Base-by-base conservation (phyloP, 64 coral and sea anemone species). In the Porites australiensis region DNA sequence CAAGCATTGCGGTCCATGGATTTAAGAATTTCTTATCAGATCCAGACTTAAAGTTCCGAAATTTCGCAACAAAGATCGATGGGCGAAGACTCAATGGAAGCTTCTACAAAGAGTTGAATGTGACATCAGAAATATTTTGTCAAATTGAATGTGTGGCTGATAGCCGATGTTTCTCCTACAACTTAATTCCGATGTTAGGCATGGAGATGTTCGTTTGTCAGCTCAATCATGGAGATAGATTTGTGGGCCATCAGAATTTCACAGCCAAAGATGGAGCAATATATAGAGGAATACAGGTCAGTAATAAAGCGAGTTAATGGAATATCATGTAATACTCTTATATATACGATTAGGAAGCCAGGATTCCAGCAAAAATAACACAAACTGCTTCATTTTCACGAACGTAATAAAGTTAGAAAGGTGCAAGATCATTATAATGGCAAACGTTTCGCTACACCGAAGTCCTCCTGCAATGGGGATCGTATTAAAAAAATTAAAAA, bases 241-340 rank as follows among this genome's bases (percentile, higher is more conserved):
- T 73, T 9, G 37, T 73, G 44, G 70, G 70, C 5, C 4, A 73
- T 73, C 13, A 46, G 8, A 73, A 47, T 73, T 73, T 73, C 13
- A 73, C 44, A 73, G 14, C 0, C 3, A 37, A 73, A 73, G 23
- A 73, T 14, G 70, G 70, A 1, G 23, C 27, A 12, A 45, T 73
- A 2, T 73, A 73, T 37, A 44, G 70, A 45, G 70, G 70, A 13
- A 73, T 73, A 73, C 70, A 73, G 70, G 70, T 73, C 27, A 64
- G 18, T 18, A 73, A 73, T 13, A 8, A 37, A 13, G 12, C 54
- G 1, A 37, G 27, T 0, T 37, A 0, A 37, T 37, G 27, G 0
- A 37, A 37, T 37, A 37, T 37, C n/a, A n/a, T 37, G 27, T 37
- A 37, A 37, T 37, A 37, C 27, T n/a, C n/a, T n/a, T n/a, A n/a